Evolutionary conservation across 2,888 invertebrate species (phyloP).

Genomic region (Acanthoscelides obtectus): DNA sequence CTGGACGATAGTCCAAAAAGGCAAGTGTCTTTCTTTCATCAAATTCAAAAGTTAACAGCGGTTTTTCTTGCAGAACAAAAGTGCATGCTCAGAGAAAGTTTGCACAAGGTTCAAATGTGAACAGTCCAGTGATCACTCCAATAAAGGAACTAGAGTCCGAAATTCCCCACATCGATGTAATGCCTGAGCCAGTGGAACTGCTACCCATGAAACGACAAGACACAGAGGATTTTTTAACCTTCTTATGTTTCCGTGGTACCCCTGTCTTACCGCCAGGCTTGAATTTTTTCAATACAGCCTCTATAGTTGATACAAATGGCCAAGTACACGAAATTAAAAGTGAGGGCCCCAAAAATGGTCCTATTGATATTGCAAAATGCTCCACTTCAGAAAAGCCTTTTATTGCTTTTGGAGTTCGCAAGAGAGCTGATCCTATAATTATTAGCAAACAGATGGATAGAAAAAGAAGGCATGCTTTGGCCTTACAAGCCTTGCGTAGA

Average conservation of each 20-base stretch:
- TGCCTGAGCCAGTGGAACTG: conserved; percentile 56
- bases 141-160: conserved; percentile 57
- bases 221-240: conserved; percentile 82
- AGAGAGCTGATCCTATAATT: conserved; percentile 51
- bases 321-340: conserved; percentile 42
- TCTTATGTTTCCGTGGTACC: conserved; percentile 77
- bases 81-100: conserved; percentile 85
- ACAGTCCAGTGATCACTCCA: conserved; percentile 55
- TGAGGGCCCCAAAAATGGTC: conserved; percentile 38
- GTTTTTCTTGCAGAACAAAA: conserved; percentile 56
- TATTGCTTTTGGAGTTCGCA: conserved; percentile 55
- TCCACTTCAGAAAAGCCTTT: conserved; percentile 43
- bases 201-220: conserved; percentile 67
- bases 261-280: conserved; percentile 66
- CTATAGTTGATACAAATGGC: conserved; percentile 42
- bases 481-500: conserved; percentile 54
- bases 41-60: not conserved
- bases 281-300: conserved; percentile 61
- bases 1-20: conserved; percentile 49
- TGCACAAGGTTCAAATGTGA: conserved; percentile 70
- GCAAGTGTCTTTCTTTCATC: conserved; percentile 38
- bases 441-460: conserved; percentile 46
- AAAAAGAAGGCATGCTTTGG: conserved; percentile 45
- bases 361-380: conserved; percentile 39
- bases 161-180: conserved; percentile 39